Conservation (phyloP, 2,888 invertebrate species). For the Actias luna region DNA sequence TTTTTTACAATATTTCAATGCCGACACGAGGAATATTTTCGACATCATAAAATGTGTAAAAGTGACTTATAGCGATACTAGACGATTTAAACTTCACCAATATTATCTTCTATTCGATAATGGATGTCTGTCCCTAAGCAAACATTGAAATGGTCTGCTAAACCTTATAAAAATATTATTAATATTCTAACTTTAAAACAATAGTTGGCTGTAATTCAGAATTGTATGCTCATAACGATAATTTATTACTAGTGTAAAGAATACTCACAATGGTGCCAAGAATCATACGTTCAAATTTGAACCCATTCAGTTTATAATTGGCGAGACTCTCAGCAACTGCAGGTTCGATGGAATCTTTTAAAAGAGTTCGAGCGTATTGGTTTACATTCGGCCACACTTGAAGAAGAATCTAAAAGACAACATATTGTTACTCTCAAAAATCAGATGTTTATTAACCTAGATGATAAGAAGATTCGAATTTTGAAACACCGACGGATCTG, state of each 20-base stretch:
- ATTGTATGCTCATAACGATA: not conserved
- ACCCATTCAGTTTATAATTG: conserved; percentile 93
- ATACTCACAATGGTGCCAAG: conserved; percentile 94
- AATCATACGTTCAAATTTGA: conserved; percentile 96
- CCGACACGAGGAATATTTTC: not conserved
- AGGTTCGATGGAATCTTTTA: conserved; percentile 94
- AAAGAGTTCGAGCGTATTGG: conserved; percentile 90
- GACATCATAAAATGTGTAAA: not conserved
- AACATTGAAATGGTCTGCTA: not conserved
- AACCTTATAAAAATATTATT: not conserved
- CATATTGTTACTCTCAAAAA: not conserved
- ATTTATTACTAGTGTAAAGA: not conserved
- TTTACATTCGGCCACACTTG: conserved; percentile 99
- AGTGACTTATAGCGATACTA: not conserved
- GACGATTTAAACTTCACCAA: not conserved
- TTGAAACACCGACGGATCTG: no score
- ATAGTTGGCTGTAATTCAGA: not conserved
- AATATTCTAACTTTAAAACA: not conserved
- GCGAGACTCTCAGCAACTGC: conserved; percentile 90
- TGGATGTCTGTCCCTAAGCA: no score
- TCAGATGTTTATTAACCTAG: no score
- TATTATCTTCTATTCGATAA: not conserved
- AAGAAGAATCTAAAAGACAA: conserved; percentile 85
- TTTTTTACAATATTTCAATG: not conserved
- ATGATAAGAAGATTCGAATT: no score